Evolutionary conservation across 2,113 vertebrate genomes (phyloP).

Genomic region (Podarcis muralis): DNA sequence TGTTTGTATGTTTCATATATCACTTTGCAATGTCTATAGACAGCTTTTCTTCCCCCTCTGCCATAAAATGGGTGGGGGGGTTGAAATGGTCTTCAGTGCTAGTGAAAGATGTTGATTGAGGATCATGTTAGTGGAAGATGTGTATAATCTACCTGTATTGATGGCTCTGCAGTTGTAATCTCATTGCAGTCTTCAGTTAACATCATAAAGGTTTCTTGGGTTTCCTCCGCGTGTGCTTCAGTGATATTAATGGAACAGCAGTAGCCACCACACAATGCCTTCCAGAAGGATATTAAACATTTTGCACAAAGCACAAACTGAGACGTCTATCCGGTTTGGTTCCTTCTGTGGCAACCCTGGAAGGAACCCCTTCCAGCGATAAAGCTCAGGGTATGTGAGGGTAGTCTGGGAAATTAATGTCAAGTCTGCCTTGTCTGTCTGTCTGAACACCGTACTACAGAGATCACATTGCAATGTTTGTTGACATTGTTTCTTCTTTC

Average conservation of each 20-base stretch:
- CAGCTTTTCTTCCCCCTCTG: no score
- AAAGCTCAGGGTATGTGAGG: no score
- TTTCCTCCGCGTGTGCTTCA: not conserved
- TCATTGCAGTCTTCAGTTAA: not conserved
- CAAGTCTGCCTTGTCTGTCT: no score
- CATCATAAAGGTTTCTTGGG: not conserved
- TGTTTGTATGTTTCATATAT: no score
- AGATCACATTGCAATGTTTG: not conserved
- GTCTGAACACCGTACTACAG: not conserved
- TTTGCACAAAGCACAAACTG: not conserved
- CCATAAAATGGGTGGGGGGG: no score
- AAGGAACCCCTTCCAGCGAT: not conserved
- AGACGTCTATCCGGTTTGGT: not conserved
- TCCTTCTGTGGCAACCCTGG: not conserved
- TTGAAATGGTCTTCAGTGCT: no score
- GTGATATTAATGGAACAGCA: constrained; percentile 2
- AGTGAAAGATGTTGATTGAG: no score
- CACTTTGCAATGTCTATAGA: no score
- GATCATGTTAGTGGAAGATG: not conserved
- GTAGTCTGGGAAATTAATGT: no score
- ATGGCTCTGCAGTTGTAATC: not conserved
- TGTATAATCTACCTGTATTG: not conserved
- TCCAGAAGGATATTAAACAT: not conserved
- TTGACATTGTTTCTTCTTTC: not conserved
- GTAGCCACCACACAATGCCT: not conserved